Evolutionary conservation across 2,888 invertebrate species (phyloP).

Genomic region (Metopia argyrocephala): DNA sequence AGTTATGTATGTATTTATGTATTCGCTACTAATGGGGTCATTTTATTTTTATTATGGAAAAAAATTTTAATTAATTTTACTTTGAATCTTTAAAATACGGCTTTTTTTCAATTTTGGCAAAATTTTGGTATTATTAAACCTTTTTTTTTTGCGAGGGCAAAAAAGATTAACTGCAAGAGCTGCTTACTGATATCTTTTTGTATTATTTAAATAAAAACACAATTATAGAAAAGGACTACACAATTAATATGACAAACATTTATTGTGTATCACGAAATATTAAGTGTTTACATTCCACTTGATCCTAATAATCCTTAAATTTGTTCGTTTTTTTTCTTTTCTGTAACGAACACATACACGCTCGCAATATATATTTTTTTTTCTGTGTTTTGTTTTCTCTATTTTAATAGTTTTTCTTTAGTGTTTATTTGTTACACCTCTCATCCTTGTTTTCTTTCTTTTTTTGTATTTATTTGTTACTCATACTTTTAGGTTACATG

Average conservation of each 20-base stretch:
- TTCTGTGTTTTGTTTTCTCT: not conserved
- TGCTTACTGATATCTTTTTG: not conserved
- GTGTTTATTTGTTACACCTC: not conserved
- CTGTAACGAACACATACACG: not conserved
- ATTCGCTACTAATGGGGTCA: no score
- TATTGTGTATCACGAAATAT: constrained; percentile 12
- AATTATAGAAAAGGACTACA: not conserved
- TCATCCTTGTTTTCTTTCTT: not conserved
- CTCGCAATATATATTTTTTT: not conserved
- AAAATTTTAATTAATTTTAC: no score
- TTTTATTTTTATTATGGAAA: no score
- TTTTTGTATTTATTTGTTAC: not conserved
- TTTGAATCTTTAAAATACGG: no score
- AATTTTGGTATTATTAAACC: constrained; percentile 9
- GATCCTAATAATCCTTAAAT: constrained; percentile 47
- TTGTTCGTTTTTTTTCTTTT: constrained; percentile 1
- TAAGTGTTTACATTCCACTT: constrained; percentile 48
- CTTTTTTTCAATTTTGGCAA: not conserved
- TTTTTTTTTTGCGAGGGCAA: not conserved
- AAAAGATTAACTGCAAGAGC: no score
- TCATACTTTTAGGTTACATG: not conserved
- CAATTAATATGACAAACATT: not conserved
- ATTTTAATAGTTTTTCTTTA: not conserved
- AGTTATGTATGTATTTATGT: no score
- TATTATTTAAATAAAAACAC: not conserved